Percentiles rank a stretch among this genome's conserved stretches.
Evolutionary conservation across 1,140 invertebrate genomes (phyloP).

Genomic region (Aphaenogaster floridana): DNA sequence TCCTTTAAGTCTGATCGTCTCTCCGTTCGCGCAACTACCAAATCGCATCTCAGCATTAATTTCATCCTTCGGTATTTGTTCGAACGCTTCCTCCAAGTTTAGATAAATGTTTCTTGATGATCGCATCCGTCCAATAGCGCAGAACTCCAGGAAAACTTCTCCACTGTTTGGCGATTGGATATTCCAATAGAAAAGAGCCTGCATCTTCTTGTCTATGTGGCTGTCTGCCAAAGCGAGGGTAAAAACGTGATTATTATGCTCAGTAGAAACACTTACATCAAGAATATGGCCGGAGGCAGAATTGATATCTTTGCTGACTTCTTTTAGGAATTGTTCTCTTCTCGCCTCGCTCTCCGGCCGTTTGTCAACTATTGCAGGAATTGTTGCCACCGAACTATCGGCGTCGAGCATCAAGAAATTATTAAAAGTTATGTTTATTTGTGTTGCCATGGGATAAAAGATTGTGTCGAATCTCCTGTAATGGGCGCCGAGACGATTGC

Average conservation of each 20-base stretch:
- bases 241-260: conserved; percentile 81
- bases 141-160: conserved; percentile 82
- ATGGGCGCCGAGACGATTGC: not conserved
- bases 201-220: conserved; percentile 86
- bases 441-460: not conserved
- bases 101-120: conserved; percentile 84
- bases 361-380: conserved; percentile 75
- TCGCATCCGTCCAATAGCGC: conserved; percentile 80
- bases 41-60: conserved; percentile 86
- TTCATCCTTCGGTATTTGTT: conserved; percentile 85
- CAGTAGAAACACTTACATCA: conserved; percentile 84
- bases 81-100: conserved; percentile 86
- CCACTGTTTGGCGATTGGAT: conserved; percentile 73
- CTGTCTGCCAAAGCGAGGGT: conserved; percentile 87
- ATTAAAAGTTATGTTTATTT: not conserved
- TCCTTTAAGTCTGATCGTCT: conserved; percentile 85
- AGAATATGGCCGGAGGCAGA: conserved; percentile 78
- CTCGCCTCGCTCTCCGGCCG: conserved; percentile 83
- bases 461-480: not conserved
- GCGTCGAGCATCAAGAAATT: not conserved
- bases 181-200: conserved; percentile 84
- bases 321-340: conserved; percentile 86
- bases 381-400: not conserved
- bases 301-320: conserved; percentile 86
- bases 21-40: conserved; percentile 81